Evolutionary conservation across 2,113 vertebrate genomes (phyloP), one percentile per base, ranked within the genome.

Genomic region (Hemicordylus capensis): DNA sequence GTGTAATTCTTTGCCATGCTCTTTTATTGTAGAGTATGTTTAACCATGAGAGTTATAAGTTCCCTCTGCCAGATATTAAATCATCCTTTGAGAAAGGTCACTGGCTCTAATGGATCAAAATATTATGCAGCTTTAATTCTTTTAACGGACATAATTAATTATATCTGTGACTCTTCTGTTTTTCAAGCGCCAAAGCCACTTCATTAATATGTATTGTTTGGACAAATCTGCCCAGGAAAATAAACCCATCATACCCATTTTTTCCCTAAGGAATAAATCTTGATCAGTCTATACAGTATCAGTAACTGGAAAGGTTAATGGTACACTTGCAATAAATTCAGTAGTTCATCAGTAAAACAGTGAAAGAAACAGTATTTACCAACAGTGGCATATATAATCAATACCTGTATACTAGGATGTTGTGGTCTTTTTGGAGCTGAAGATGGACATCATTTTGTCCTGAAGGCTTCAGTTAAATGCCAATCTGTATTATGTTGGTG

Each of bases 221-320:
- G 78, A 84, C 6, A 90, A 88, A 86, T 83, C 15, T 85, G 42
- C 66, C 61, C 15, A 39, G 37, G 34, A 37, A 39, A 58, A 85
- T 85, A 90, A 31, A 84, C 59, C 28, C 85, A 3, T 63, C 61
- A 72, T 22, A 63, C 80, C 42, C 48, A 44, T 24, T 88, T 89
- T 90, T 91, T 79, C n/a, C 56, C 15, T 37, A 61, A 85, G 51
- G 61, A 56, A 79, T 83, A 84, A 64, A 86, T 89, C 58, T 85
- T 67, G 64, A 58, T 79, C 85, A 59, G 24, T 48, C 75, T 74
- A n/a, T n/a, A n/a, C n/a, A n/a, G n/a, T 31, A 63, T 81, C 46
- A 42, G 22, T 82, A 81, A 34, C 72, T 84, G 56, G 63, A 89
- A 90, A 93, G 87, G 83, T 89, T 91, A 91, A 87, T 69, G 58